Evolutionary conservation across 2,888 invertebrate species (phyloP).

Genomic region (Drosophila melanosoma): DNA sequence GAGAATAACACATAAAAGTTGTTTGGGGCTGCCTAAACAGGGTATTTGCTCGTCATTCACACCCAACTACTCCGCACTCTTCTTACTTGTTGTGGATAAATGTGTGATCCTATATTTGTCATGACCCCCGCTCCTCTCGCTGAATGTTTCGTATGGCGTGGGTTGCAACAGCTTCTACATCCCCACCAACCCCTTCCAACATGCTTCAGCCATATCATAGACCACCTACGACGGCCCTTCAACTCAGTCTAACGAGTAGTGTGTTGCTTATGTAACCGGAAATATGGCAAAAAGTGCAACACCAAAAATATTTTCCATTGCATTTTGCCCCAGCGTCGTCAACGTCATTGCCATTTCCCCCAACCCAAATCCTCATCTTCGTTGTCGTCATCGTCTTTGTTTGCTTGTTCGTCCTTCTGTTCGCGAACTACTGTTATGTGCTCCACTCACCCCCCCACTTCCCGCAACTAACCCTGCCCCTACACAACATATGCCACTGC

Average conservation of each 20-base stretch:
- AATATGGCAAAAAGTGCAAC: constrained; percentile 80
- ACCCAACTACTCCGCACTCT: neutral
- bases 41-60: neutral
- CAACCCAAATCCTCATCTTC: neutral
- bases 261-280: constrained; percentile 78
- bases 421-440: constrained; percentile 25
- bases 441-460: constrained; percentile 23
- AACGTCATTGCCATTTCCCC: constrained; percentile 2
- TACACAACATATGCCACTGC: constrained; percentile 38
- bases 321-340: constrained; percentile 51
- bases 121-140: constrained; percentile 38
- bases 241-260: constrained; percentile 16
- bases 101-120: constrained; percentile 23
- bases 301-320: constrained; percentile 80
- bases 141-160: constrained; percentile 29
- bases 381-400: constrained; percentile 1
- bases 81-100: neutral
- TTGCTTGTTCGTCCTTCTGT: constrained; percentile 1
- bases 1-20: too few relatives aligned
- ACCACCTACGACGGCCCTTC: neutral
- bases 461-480: neutral
- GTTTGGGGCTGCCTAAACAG: neutral
- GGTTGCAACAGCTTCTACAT: constrained; percentile 25
- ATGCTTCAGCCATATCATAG: neutral
- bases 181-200: too few relatives aligned